Base-by-base conservation (phyloP, 2,113 vertebrate species). In the Dasyprocta punctata region DNA sequence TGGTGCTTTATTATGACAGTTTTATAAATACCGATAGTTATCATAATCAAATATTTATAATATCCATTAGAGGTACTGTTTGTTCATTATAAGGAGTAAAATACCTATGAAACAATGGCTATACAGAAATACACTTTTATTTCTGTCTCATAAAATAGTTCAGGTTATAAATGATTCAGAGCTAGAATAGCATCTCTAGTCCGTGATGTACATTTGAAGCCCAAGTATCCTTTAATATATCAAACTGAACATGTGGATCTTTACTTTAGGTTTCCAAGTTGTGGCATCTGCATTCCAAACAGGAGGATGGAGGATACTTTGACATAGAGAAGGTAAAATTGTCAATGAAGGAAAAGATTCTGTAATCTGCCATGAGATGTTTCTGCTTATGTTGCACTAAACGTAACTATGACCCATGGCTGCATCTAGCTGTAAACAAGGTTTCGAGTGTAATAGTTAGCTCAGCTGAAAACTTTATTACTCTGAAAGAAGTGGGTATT, bases 241-340 rank as follows among this genome's bases (percentile, higher is more conserved):
- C n/a, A 65, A 54, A 73, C 47, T 71, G 22, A 92, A 0, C 80
- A 83, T 61, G 24, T 83, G 17, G 1, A 1, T 20, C 13, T 89
- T 87, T 38, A 11, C 3, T 95, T 80, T 92, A 89, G 49, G 24
- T 83, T 95, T 52, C 38, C 78, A 80, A 28, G 71, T 33, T 84
- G 54, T 87, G 28, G 10, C 19, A 81, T 91, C 65, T 82, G 5
- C 61, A 69, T 89, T 94, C 9, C 2, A 85, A 11, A 28, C 5
- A 65, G 10, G 12, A 88, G n/a, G 19, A 61, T 87, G 20, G 16
- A 85, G n/a, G 54, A 84, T 13, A 3, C 33, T 60, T 87, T 85
- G 47, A 95, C 91, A 54, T 58, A 75, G 58, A 94, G 19, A 80
- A 84, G 24, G 12, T 47, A 87, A 84, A 84, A 11, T 90, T 88